Conservation (phyloP, 2,888 invertebrate genomes). For the Priocnemis perturbator region DNA sequence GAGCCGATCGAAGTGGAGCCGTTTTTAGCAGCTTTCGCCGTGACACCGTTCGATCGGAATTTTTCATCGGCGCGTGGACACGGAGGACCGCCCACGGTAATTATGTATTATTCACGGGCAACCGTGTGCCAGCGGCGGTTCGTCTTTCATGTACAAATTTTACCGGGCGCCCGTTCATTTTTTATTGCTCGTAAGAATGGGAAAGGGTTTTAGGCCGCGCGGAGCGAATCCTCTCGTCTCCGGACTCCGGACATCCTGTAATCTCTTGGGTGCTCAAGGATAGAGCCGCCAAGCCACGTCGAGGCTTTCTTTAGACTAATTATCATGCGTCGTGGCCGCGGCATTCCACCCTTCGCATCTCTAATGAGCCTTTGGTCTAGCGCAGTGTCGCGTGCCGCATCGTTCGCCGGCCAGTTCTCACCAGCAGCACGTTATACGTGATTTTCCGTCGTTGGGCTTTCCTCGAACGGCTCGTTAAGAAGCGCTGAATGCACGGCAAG, state of each 20-base stretch:
- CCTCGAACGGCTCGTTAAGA: constrained; percentile 42
- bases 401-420: constrained; percentile 42
- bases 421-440: constrained; percentile 45
- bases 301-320: constrained; percentile 56
- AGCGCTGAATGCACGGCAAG: constrained; percentile 38
- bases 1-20: too few species aligned
- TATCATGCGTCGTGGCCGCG: constrained; percentile 61
- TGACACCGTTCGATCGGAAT: not conserved
- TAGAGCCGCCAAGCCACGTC: constrained; percentile 32
- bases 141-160: constrained; percentile 61
- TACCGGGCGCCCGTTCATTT: constrained; percentile 48
- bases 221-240: constrained; percentile 57
- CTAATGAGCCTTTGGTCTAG: constrained; percentile 57
- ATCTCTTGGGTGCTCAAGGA: constrained; percentile 50
- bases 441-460: constrained; percentile 40
- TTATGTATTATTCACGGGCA: constrained; percentile 51
- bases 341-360: constrained; percentile 60
- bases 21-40: not conserved
- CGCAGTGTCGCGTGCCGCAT: constrained; percentile 64
- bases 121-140: constrained; percentile 40
- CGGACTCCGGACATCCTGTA: constrained; percentile 72
- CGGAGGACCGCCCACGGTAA: constrained; percentile 27
- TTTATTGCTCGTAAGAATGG: constrained; percentile 52
- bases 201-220: constrained; percentile 43
- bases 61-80: constrained; percentile 41